Base-by-base conservation (phyloP, 2,888 invertebrate species). In the Rhagonycha lutea region DNA sequence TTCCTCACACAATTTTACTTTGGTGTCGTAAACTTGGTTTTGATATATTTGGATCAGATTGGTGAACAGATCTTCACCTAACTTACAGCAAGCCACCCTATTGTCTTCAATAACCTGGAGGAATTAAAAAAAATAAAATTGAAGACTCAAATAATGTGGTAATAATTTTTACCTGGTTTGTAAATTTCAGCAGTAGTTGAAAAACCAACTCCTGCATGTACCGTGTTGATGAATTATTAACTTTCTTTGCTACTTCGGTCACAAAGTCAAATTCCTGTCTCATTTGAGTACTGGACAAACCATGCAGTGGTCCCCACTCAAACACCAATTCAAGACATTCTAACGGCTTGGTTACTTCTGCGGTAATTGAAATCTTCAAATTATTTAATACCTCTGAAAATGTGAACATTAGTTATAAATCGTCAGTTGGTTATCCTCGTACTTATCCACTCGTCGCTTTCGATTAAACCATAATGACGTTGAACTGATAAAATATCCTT, bases 401-500 rank as follows among this genome's bases (percentile, higher is more conserved):
- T 68, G 65, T 67, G 12, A 69, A 23, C 4, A 32, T 18, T 69
- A 76, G 28, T 32, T 61, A 4, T 61, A 62, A 70, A 14, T 67
- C 68, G 72, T 61, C 69, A 81, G 74, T 14, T 23, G 61, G 65
- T 24, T 28, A 61, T 61, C 61, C 69, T 79, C 80, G 85, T 86
- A 91, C 92, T 90, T 85, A 89, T 89, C 93, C 92, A 93, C 74
- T 89, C 87, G 68, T 87, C 83, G 32, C 88, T 86, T 65, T 88
- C 85, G 68, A 93, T 89, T 75, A 86, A 85, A 4, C 88, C 88
- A 81, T 90, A 86, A 82, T 91, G 91, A 81, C 88, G 83, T 76
- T 89, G 87, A 83, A 88, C 88, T 10, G 89, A 84, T 61, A 93
- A 83, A 71, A 93, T 86, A 83, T 90, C 90, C 77, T 88, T 88